Evolutionary conservation across 2,797 vertebrate species (phyloP).

Genomic region (Mus caroli): DNA sequence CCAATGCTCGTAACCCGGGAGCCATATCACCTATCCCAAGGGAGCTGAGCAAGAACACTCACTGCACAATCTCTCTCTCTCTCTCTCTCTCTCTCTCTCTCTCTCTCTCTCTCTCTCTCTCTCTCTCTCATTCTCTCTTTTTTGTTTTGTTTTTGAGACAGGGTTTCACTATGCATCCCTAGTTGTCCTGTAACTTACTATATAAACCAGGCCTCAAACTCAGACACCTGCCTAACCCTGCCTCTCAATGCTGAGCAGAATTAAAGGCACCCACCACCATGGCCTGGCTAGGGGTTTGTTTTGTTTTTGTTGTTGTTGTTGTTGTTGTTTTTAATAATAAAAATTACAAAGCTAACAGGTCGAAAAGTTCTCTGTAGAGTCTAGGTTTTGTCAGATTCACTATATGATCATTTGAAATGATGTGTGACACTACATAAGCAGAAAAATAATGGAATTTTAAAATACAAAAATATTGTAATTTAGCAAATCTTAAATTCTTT

Average conservation of each 20-base stretch:
- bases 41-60: neutral
- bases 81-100: too few relatives aligned
- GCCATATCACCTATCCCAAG: neutral
- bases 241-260: neutral
- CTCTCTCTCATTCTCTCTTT: neutral
- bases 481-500: slow-evolving; percentile 38
- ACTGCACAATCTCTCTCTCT: neutral
- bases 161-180: neutral
- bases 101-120: too few relatives aligned
- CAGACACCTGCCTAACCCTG: neutral
- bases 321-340: slow-evolving; percentile 38
- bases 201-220: neutral
- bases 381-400: slow-evolving; percentile 27
- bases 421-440: slow-evolving; percentile 27
- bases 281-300: neutral
- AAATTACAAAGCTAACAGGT: slow-evolving; percentile 22
- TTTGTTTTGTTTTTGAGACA: neutral
- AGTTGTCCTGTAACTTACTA: neutral
- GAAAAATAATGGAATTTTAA: slow-evolving; percentile 65
- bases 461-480: slow-evolving; percentile 34
- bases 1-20: neutral
- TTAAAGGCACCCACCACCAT: neutral
- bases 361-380: slow-evolving; percentile 16
- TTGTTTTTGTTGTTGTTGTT: neutral
- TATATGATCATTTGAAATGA: slow-evolving; percentile 58